These are phyloP conservation scores for Pollenia labialis DNA, from an alignment of 2,888 invertebrate species.

Conservation along the genomic window DNA sequence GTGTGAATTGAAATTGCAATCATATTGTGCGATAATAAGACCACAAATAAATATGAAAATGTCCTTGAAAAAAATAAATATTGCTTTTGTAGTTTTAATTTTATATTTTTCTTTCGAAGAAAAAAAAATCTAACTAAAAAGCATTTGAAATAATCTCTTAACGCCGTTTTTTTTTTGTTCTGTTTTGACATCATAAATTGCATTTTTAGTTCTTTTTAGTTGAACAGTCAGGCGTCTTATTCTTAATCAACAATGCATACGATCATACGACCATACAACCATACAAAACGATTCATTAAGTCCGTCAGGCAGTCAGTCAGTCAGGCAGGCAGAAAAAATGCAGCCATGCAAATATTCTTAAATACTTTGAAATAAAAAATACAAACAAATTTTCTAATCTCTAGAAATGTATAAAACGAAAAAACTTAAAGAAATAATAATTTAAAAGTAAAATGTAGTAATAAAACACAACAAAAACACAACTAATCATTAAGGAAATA, in stretches of 20 bases:
- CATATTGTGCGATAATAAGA: constrained; percentile 67
- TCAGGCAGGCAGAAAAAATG: constrained; percentile 52
- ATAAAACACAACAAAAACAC: constrained; percentile 19
- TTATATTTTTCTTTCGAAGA: background rate
- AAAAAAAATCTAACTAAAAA: constrained; percentile 25
- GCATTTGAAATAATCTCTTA: constrained; percentile 67
- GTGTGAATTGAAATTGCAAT: constrained; percentile 62
- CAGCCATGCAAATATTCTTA: constrained; percentile 57
- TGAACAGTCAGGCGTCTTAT: constrained; percentile 58
- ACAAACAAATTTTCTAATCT: constrained; percentile 59
- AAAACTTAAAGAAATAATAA: constrained; percentile 22
- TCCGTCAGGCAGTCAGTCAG: constrained; percentile 10
- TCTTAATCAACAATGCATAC: constrained; percentile 57
- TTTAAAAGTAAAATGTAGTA: constrained; percentile 30
- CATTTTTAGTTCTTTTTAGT: constrained; percentile 50
- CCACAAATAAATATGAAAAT: constrained; percentile 65
- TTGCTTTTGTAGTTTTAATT: constrained; percentile 38
- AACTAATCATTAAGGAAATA: constrained; percentile 72
- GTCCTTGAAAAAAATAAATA: constrained; percentile 70
- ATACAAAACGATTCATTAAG: background rate
- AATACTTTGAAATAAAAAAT: constrained; percentile 12
- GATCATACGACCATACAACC: constrained; percentile 1
- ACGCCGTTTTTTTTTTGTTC: constrained; percentile 52
- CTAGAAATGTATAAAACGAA: constrained; percentile 41
- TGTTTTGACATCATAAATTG: constrained; percentile 53